Evolutionary conservation across 2,113 vertebrate genomes (phyloP), one percentile per base, ranked within the genome.

Genomic region (Patagioenas fasciata): DNA sequence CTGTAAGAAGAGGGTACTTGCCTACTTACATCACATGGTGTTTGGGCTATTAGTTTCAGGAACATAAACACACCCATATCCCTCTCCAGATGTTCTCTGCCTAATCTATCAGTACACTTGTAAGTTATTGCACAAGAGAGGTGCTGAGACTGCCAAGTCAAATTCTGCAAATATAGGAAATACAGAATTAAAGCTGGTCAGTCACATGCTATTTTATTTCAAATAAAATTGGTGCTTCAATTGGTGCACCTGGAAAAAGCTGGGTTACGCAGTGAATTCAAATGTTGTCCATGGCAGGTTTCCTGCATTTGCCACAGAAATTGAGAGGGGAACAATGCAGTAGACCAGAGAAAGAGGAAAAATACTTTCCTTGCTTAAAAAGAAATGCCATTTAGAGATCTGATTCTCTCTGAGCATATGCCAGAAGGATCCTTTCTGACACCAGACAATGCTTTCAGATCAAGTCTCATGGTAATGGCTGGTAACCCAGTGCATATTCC

Each of bases 181-280:
- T 51, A 36, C 58, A 94, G 80, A 89, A 85, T 32, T 92, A 79
- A 89, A 81, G n/a, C 58, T 91, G 47, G 58, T 85, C 84, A 72
- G 40, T 77, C 58, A 70, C 54, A 65, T 34, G 58, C 11, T 89
- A 65, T 65, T 82, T 85, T 72, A 61, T 80, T 88, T 85, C 66
- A 88, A 53, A 65, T 47, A 73, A 70, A 91, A 65, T 26, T 75
- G 71, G 51, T 92, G 60, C 29, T 91, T 83, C 67, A 62, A 0
- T 36, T 2, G 1, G 62, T 91, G 44, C 86, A 80, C 69, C 80
- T 93, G 88, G 53, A 90, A 88, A 32, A 44, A 80, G 16, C 64
- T 64, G 42, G 42, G 34, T 74, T 85, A 28, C 64, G 64, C 60
- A 86, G 61, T 78, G 80, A 93, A 90, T 83, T 80, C 69, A 78